A percentile compares a stretch with the other conserved stretches of the same genome.
Conservation (phyloP, 2,888 invertebrate genomes). For the Cosmopolites sordidus region DNA sequence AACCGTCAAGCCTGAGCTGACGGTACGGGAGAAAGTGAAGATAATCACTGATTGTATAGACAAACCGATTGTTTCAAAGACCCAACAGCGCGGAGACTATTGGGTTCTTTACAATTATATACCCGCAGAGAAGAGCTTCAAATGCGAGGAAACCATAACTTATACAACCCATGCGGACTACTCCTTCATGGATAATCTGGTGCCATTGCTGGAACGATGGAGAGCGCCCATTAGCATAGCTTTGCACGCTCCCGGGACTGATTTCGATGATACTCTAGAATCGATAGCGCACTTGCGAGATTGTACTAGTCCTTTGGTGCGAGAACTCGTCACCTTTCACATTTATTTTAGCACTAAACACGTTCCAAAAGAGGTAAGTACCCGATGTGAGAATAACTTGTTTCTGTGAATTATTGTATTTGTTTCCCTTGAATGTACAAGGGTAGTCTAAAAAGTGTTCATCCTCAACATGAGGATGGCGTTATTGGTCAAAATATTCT, state of each 20-base stretch:
- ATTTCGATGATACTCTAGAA: slow-evolving; percentile 72
- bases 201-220: slow-evolving; percentile 81
- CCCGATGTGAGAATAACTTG: no score
- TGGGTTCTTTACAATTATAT: slow-evolving; percentile 89
- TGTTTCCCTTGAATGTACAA: no score
- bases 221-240: slow-evolving; percentile 83
- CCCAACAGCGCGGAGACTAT: slow-evolving; percentile 54
- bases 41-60: slow-evolving; percentile 44
- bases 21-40: slow-evolving; percentile 37
- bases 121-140: slow-evolving; percentile 60
- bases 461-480: no score
- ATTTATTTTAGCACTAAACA: slow-evolving; percentile 84
- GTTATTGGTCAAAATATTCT: no score
- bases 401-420: no score
- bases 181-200: slow-evolving; percentile 85
- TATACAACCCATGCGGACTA: slow-evolving; percentile 91
- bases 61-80: slow-evolving; percentile 42
- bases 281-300: slow-evolving; percentile 77
- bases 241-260: slow-evolving; percentile 81
- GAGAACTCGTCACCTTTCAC: slow-evolving; percentile 81
- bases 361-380: slow-evolving; percentile 65
- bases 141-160: slow-evolving; percentile 81
- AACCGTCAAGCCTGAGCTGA: slow-evolving; percentile 6
- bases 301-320: slow-evolving; percentile 69
- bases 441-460: no score